phyloP scores from a whole-genome alignment of 2,888 invertebrate genomes.

The Euproctis similis region DNA sequence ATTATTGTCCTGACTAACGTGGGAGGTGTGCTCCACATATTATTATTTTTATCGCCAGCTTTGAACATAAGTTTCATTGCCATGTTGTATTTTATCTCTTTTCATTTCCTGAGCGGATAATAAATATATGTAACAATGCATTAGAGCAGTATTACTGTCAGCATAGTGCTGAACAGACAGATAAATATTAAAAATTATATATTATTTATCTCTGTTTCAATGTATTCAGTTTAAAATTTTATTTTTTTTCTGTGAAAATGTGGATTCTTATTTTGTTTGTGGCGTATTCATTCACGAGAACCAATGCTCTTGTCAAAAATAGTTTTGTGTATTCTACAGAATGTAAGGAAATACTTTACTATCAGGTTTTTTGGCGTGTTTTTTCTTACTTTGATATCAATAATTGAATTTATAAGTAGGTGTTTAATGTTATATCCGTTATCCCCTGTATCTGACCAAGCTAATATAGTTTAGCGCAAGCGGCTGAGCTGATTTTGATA shows the following conservation, averaged over 20 bases:
- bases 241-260: constrained; percentile 10
- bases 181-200: too few species aligned
- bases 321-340: constrained; percentile 10
- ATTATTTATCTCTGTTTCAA: neutral
- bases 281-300: constrained; percentile 1
- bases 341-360: neutral
- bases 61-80: neutral
- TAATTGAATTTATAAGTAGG: too few species aligned
- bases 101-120: neutral
- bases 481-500: too few species aligned
- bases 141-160: neutral
- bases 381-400: too few species aligned
- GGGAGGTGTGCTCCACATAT: too few species aligned
- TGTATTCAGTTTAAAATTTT: neutral
- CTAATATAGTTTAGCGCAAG: too few species aligned
- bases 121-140: neutral
- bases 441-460: too few species aligned
- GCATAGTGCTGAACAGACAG: neutral
- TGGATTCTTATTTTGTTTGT: constrained; percentile 4
- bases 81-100: neutral
- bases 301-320: constrained; percentile 3
- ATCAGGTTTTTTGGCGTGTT: too few species aligned
- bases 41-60: too few species aligned
- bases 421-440: too few species aligned
- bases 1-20: too few species aligned